Conservation (phyloP, 2,113 vertebrate species). For the Eulemur macaco region DNA sequence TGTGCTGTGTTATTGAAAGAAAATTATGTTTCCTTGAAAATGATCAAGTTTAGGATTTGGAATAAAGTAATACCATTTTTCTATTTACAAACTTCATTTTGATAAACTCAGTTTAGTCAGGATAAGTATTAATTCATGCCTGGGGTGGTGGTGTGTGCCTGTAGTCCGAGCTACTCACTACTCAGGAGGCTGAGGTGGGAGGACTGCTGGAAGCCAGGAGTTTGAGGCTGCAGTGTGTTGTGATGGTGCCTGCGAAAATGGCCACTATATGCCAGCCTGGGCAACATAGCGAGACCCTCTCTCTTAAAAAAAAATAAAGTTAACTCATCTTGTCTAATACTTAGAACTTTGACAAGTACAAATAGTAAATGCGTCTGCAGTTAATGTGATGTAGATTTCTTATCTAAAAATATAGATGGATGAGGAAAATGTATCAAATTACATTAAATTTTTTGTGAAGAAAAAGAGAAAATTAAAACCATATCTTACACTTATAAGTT, state of each 20-base stretch:
- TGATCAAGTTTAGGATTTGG: not conserved
- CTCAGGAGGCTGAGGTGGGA: not conserved
- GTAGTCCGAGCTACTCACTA: not conserved
- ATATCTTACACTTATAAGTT: not conserved
- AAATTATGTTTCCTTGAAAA: not conserved
- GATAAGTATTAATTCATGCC: not conserved
- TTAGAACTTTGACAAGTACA: not conserved
- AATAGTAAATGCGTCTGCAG: not conserved
- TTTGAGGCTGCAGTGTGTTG: not conserved
- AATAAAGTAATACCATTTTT: not conserved
- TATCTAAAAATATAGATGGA: not conserved
- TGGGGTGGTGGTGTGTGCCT: not conserved
- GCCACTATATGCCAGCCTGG: not conserved
- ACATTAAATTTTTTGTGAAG: not conserved
- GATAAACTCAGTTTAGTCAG: not conserved
- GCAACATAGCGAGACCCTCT: not conserved
- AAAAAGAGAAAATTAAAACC: conserved; percentile 18
- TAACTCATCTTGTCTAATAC: not conserved
- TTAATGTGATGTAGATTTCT: not conserved
- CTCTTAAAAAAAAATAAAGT: not conserved
- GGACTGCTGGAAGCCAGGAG: not conserved
- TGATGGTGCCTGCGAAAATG: not conserved
- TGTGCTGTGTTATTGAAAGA: conserved; percentile 37
- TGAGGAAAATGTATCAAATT: not conserved
- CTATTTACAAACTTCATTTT: not conserved